Conservation (phyloP, 2,113 vertebrate genomes). For the Serinus canaria region DNA sequence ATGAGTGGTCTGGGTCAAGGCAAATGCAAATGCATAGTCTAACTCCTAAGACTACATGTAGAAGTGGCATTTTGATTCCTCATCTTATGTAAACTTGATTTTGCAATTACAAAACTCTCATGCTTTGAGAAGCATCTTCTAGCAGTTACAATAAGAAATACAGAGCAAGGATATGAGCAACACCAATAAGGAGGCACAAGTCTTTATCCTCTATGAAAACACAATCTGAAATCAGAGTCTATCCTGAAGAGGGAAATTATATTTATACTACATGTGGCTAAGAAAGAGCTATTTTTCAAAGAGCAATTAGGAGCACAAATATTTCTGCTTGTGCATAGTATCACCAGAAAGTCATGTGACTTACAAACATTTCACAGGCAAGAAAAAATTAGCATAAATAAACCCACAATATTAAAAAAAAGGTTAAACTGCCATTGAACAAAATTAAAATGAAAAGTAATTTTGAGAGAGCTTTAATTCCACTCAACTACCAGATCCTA, state of each 20-base stretch:
- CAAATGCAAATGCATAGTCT: conserved; percentile 39
- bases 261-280: neutral
- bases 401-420: neutral
- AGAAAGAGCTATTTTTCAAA: conserved; percentile 45
- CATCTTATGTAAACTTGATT: conserved; percentile 52
- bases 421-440: neutral
- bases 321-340: conserved; percentile 15
- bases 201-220: conserved; percentile 50
- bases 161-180: conserved; percentile 6
- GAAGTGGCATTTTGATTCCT: conserved; percentile 63
- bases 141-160: conserved; percentile 41
- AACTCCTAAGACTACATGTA: conserved; percentile 21
- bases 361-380: neutral
- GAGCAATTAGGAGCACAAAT: neutral
- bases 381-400: neutral
- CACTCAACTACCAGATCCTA: neutral
- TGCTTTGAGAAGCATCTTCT: conserved; percentile 44
- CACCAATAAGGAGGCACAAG: conserved; percentile 50
- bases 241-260: neutral
- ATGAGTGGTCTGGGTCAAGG: conserved; percentile 6
- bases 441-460: conserved; percentile 5
- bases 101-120: conserved; percentile 54
- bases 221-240: conserved; percentile 29
- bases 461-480: neutral
- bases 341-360: neutral